These are phyloP conservation scores for Oryzaephilus surinamensis DNA, from an alignment of 1,140 invertebrate species.

Conservation along the genomic window DNA sequence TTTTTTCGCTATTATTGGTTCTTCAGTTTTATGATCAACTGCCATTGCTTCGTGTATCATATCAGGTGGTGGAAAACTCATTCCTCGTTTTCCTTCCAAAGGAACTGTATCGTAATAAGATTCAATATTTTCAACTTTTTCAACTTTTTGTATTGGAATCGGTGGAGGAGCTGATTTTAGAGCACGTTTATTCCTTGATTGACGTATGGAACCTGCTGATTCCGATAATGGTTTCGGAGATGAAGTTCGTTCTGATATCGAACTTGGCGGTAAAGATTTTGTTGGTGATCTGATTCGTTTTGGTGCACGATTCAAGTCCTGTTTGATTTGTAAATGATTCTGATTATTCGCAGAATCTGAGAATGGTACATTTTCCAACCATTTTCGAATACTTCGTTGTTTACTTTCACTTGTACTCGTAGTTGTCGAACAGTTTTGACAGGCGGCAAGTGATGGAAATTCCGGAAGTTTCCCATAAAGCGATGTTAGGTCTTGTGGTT, in stretches of 20 bases:
- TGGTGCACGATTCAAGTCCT: slow-evolving; percentile 1
- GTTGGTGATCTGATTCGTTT: slow-evolving; percentile 27
- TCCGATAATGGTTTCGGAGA: slow-evolving; percentile 27
- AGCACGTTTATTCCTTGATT: slow-evolving; percentile 10
- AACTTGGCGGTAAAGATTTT: slow-evolving; percentile 21
- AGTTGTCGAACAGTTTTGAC: slow-evolving; percentile 39
- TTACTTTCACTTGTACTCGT: slow-evolving; percentile 49
- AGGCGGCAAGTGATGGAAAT: slow-evolving; percentile 37
- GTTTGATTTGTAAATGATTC: slow-evolving; percentile 16
- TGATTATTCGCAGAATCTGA: slow-evolving; percentile 33
- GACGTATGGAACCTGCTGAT: slow-evolving; percentile 1
- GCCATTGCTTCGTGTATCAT: slow-evolving; percentile 51
- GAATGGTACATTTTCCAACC: slow-evolving; percentile 69
- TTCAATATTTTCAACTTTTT: slow-evolving; percentile 12
- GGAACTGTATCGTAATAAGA: slow-evolving; percentile 26
- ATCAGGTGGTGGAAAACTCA: slow-evolving; percentile 38
- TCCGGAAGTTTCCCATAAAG: slow-evolving; percentile 34
- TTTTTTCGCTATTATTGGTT: slow-evolving; percentile 17
- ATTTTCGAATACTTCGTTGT: slow-evolving; percentile 59
- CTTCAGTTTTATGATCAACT: slow-evolving; percentile 38
- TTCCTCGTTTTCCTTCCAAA: slow-evolving; percentile 8
- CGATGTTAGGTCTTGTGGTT: slow-evolving; percentile 33
- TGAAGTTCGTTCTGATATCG: slow-evolving; percentile 19
- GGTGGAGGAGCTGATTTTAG: slow-evolving; percentile 17
- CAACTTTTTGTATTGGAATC: background rate